phyloP scores from a whole-genome alignment of 37 sponge, comb jelly and placozoan species.

The Tethya wilhelma region DNA sequence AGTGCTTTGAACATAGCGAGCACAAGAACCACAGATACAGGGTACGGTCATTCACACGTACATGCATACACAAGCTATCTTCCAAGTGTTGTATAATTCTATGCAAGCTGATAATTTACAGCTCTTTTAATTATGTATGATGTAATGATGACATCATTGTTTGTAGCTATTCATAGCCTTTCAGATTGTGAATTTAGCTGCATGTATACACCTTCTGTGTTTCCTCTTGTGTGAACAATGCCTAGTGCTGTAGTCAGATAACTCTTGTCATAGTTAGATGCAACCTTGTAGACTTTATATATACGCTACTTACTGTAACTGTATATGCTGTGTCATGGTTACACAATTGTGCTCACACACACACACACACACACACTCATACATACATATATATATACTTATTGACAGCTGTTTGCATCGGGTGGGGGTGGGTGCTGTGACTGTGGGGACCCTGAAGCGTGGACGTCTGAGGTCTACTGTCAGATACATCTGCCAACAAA shows the following conservation, averaged over 20 bases:
- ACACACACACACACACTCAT: too few species aligned
- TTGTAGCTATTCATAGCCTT: neutral
- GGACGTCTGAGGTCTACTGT: slow-evolving; percentile 77
- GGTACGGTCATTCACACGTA: slow-evolving; percentile 29
- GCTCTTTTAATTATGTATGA: neutral
- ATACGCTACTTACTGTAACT: too few species aligned
- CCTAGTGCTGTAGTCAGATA: too few species aligned
- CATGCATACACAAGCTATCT: neutral
- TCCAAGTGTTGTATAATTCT: neutral
- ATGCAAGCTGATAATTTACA: too few species aligned
- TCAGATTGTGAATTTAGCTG: neutral
- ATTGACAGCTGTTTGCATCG: slow-evolving; percentile 62
- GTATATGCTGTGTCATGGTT: neutral
- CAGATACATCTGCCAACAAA: slow-evolving; percentile 60
- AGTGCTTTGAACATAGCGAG: slow-evolving; percentile 87
- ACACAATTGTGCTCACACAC: neutral
- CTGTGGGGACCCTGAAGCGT: slow-evolving; percentile 94
- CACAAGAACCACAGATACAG: slow-evolving; percentile 83
- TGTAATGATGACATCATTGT: slow-evolving; percentile 6
- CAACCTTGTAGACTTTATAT: too few species aligned
- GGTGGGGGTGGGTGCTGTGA: slow-evolving; percentile 93
- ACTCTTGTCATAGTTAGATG: too few species aligned
- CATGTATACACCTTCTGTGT: too few species aligned
- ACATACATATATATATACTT: too few species aligned
- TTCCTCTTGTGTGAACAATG: too few species aligned